These are phyloP conservation scores for Antheraea yamamai DNA, from an alignment of 2,888 invertebrate species.

Conservation along the genomic window DNA sequence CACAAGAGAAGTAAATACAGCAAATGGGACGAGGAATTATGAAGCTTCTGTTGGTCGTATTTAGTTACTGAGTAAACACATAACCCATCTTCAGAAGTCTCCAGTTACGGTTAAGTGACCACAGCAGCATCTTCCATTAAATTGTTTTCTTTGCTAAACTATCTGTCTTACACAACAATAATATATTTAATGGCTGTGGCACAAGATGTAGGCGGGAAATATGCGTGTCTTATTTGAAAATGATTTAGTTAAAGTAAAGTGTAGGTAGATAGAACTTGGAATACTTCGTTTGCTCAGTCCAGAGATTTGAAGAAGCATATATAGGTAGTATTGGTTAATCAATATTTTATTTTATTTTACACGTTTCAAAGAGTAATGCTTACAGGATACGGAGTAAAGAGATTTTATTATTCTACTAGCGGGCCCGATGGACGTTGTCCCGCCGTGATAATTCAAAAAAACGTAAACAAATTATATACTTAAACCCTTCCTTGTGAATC, in stretches of 20 bases:
- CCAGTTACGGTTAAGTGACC: slow-evolving; percentile 78
- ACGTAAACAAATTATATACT: too few relatives aligned
- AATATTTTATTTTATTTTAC: not conserved
- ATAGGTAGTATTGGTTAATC: not conserved
- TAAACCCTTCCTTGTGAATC: too few relatives aligned
- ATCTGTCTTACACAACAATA: slow-evolving; percentile 55
- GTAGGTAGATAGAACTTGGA: not conserved
- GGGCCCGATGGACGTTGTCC: too few relatives aligned
- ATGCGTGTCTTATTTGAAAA: slow-evolving; percentile 10
- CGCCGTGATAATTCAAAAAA: too few relatives aligned
- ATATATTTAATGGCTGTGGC: slow-evolving; percentile 38
- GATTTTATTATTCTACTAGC: not conserved
- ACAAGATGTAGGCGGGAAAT: slow-evolving; percentile 21
- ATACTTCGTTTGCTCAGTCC: not conserved
- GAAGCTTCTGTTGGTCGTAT: slow-evolving; percentile 68
- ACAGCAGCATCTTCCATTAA: slow-evolving; percentile 72
- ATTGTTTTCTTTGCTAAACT: slow-evolving; percentile 74
- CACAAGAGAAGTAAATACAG: slow-evolving; percentile 56
- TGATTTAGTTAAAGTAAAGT: not conserved
- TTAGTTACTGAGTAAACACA: slow-evolving; percentile 69
- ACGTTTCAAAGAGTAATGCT: too few relatives aligned
- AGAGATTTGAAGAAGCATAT: not conserved
- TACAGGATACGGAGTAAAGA: too few relatives aligned
- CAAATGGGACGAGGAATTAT: slow-evolving; percentile 59
- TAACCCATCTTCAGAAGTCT: slow-evolving; percentile 68